Evolutionary conservation across 2,113 vertebrate species (phyloP).

Genomic region (Upupa epops): DNA sequence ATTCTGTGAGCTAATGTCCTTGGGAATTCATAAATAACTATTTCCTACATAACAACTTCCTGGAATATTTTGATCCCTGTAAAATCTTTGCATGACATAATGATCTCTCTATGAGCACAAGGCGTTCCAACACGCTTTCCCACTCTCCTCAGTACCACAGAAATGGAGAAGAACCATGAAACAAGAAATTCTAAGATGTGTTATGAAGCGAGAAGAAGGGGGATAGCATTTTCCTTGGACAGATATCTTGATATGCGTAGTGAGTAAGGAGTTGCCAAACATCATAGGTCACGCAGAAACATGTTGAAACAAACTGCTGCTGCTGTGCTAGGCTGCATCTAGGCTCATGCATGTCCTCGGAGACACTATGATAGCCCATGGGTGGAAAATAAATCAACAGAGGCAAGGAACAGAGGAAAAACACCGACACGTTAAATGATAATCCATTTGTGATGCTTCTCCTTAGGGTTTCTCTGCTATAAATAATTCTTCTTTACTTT

Average conservation of each 20-base stretch:
- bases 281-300: not conserved
- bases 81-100: not conserved
- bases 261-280: not conserved
- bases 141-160: not conserved
- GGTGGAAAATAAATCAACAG: not conserved
- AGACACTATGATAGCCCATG: not conserved
- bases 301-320: not conserved
- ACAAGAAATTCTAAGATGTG: not conserved
- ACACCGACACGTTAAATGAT: not conserved
- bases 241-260: not conserved
- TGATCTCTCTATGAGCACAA: not conserved
- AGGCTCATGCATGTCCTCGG: not conserved
- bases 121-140: not conserved
- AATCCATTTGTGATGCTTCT: not conserved
- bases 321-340: not conserved
- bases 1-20: conserved; percentile 25
- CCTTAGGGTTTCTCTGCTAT: not conserved
- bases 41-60: conserved; percentile 52
- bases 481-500: not conserved
- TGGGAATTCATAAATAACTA: conserved; percentile 45
- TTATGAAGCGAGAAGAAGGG: not conserved
- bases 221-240: not conserved
- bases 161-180: not conserved
- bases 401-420: not conserved
- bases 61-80: conserved; percentile 20